Evolutionary conservation across 2,113 vertebrate species (phyloP).

Genomic region (Corythornis madagascariensis): DNA sequence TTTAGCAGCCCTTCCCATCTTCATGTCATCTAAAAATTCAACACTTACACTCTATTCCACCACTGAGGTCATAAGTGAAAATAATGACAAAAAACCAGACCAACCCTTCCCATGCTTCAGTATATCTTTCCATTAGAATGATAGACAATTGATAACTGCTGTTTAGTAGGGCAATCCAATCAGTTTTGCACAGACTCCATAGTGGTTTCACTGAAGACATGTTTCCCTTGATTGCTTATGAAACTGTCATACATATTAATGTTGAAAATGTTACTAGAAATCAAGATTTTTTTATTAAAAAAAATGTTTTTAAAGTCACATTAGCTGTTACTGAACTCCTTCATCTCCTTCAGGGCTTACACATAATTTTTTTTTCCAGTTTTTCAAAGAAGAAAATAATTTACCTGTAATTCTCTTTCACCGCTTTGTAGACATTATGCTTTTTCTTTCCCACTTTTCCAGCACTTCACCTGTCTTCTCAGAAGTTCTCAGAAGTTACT

Average conservation of each 20-base stretch:
- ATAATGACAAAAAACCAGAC: not conserved
- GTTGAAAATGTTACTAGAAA: not conserved
- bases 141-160: not conserved
- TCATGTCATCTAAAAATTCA: not conserved
- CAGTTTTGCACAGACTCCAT: not conserved
- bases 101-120: not conserved
- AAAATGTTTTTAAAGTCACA: not conserved
- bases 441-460: not conserved
- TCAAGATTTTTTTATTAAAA: not conserved
- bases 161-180: not conserved
- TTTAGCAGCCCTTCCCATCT: not conserved
- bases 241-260: not conserved
- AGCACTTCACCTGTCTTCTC: not conserved
- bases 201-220: not conserved
- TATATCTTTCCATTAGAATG: not conserved
- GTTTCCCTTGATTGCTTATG: not conserved
- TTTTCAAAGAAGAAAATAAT: conserved; percentile 24
- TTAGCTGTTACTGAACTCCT: not conserved
- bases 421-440: not conserved
- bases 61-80: not conserved
- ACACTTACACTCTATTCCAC: not conserved
- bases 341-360: not conserved
- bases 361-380: not conserved
- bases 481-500: not conserved
- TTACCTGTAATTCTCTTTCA: not conserved